These are phyloP conservation scores for Gouania willdenowi DNA, from an alignment of 2,797 vertebrate genomes.

Conservation along the genomic window DNA sequence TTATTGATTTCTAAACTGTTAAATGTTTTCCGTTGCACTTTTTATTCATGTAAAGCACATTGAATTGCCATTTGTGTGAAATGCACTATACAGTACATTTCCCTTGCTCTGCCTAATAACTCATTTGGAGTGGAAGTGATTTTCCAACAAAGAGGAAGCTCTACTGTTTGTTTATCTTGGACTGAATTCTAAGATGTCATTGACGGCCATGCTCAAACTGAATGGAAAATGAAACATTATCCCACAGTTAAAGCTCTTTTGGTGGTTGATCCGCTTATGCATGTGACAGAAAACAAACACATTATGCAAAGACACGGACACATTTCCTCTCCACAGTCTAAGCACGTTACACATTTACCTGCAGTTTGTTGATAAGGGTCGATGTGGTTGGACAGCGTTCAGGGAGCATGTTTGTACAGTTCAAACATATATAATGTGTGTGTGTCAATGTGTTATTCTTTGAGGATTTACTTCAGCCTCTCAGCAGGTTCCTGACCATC, in stretches of 20 bases:
- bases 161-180: not conserved
- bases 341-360: conserved; percentile 15
- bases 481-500: not conserved
- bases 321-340: not conserved
- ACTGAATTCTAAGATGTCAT: too few relatives aligned
- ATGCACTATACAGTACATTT: too few relatives aligned
- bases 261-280: conserved; percentile 22
- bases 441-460: too few relatives aligned
- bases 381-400: not conserved
- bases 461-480: not conserved
- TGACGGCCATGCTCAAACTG: not conserved
- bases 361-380: conserved; percentile 18
- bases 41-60: too few relatives aligned
- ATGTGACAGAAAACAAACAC: conserved; percentile 30
- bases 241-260: conserved; percentile 36
- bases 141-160: too few relatives aligned
- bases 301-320: conserved; percentile 39
- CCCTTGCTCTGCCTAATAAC: too few relatives aligned
- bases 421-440: too few relatives aligned
- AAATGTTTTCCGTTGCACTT: too few relatives aligned
- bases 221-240: conserved; percentile 62
- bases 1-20: too few relatives aligned
- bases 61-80: too few relatives aligned
- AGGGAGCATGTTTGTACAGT: conserved; percentile 1
- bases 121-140: too few relatives aligned